Evolutionary conservation across 2,113 vertebrate species (phyloP).

Genomic region (Leuciscus idus): DNA sequence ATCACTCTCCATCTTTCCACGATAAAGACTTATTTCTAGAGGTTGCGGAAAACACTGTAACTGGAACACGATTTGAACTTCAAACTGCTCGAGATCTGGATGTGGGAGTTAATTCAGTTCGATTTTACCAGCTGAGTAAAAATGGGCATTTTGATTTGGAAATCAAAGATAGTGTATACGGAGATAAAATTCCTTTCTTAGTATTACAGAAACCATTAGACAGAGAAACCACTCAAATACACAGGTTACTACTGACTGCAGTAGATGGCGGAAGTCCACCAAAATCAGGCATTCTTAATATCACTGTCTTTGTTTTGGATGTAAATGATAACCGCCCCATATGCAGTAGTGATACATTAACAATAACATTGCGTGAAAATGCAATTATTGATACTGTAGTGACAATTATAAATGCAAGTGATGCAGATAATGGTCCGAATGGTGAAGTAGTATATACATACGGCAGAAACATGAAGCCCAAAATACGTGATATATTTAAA

Average conservation of each 20-base stretch:
- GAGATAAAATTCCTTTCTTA: slow-evolving; percentile 53
- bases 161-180: slow-evolving; percentile 51
- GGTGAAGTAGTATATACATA: slow-evolving; percentile 54
- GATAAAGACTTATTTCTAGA: slow-evolving; percentile 47
- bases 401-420: slow-evolving; percentile 43
- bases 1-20: slow-evolving; percentile 53
- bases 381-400: slow-evolving; percentile 24
- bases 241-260: slow-evolving; percentile 52
- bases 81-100: slow-evolving; percentile 53
- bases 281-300: slow-evolving; percentile 50
- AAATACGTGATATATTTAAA: slow-evolving; percentile 41
- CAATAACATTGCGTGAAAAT: slow-evolving; percentile 49
- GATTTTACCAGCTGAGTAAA: slow-evolving; percentile 41
- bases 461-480: slow-evolving; percentile 27
- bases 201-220: slow-evolving; percentile 55
- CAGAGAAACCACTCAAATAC: slow-evolving; percentile 40
- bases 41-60: slow-evolving; percentile 41
- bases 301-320: slow-evolving; percentile 51
- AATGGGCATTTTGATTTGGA: slow-evolving; percentile 55
- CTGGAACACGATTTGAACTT: slow-evolving; percentile 52
- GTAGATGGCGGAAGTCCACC: slow-evolving; percentile 57
- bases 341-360: slow-evolving; percentile 47
- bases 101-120: slow-evolving; percentile 39
- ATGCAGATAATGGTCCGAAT: slow-evolving; percentile 54
- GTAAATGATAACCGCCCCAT: slow-evolving; percentile 58